Percentiles rank a stretch among this genome's conserved stretches.
phyloP scores from a whole-genome alignment of 2,888 invertebrate species.

The Rhagonycha fulva region DNA sequence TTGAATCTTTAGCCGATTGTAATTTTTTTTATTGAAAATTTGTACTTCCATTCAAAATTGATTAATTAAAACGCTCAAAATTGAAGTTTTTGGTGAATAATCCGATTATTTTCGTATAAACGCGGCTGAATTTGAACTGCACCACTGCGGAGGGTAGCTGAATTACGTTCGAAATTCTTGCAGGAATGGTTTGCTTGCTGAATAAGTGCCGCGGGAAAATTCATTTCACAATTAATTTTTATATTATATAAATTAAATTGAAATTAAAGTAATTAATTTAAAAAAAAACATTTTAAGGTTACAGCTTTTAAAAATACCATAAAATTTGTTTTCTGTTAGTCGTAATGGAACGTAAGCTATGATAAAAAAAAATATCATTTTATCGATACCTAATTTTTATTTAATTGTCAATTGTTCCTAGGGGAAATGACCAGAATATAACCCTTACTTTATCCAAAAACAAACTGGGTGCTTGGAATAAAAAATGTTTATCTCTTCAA shows the following conservation, averaged over 20 bases:
- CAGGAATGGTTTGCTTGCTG: slow-evolving; percentile 3
- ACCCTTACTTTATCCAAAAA: no score
- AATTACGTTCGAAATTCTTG: slow-evolving; percentile 6
- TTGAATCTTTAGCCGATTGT: neutral
- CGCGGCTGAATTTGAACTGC: slow-evolving; percentile 1
- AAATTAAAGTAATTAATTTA: no score
- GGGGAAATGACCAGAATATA: no score
- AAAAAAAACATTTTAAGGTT: no score
- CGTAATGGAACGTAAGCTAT: no score
- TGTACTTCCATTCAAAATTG: neutral
- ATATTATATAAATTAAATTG: neutral
- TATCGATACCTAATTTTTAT: no score
- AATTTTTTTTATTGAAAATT: neutral
- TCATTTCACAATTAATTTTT: neutral
- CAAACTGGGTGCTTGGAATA: no score
- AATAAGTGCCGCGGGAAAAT: neutral
- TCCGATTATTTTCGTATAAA: neutral
- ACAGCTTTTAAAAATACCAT: no score
- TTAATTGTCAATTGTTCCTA: no score
- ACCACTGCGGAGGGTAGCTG: slow-evolving; percentile 22
- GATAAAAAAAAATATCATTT: no score
- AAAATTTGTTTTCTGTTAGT: no score
- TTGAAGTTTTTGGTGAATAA: neutral
- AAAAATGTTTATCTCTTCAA: no score
- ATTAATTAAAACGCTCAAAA: neutral